Base-by-base conservation (phyloP, 2,113 vertebrate species). In the Neodontobutis hainanensis region DNA sequence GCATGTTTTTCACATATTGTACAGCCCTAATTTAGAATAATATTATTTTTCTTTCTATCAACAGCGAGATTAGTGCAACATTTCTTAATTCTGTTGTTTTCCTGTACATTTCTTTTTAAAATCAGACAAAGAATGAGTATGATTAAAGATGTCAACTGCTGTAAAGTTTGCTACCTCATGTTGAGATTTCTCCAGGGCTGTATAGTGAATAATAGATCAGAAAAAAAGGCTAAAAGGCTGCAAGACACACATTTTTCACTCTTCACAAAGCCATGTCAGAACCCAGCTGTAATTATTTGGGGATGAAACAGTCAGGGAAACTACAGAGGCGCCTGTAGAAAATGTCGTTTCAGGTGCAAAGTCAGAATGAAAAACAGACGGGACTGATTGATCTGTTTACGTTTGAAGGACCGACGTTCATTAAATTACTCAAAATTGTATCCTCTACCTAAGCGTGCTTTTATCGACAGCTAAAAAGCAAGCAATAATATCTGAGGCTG, bases 131-230 rank as follows among this genome's bases (percentile, higher is more conserved):
- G n/a, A n/a, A n/a, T n/a, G n/a, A n/a, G n/a, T n/a, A n/a, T n/a
- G 56, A 57, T 59, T 16, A 4, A 51, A 42, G 61, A 55, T 56
- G 68, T 47, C 36, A 38, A 47, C 27, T 4, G 65, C 35, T 11
- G 48, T 5, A 51, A 59, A 42, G 38, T 51, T 79, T 53, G 15
- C 38, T 44, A 65, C 68, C 57, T 35, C 67, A 69, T 51, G 56
- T 65, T 74, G 4, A 61, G 12, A 67, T 65, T 66, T 46, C 67
- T 51, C 74, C 57, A 77, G 56, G 53, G 56, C 43, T 69, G 67
- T 52, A 81, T 11, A n/a, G 48, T 91, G 61, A 90, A 83, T 86
- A 87, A 89, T 70, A 82, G 70, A 89, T 87, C 38, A 76, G 53
- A 81, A 32, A 19, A n/a, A 78, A 65, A 69, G 65, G 36, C 27